Evolutionary conservation across 2,888 invertebrate species (phyloP), one percentile per base, ranked within the genome.

Genomic region (Calliphora vomitoria): DNA sequence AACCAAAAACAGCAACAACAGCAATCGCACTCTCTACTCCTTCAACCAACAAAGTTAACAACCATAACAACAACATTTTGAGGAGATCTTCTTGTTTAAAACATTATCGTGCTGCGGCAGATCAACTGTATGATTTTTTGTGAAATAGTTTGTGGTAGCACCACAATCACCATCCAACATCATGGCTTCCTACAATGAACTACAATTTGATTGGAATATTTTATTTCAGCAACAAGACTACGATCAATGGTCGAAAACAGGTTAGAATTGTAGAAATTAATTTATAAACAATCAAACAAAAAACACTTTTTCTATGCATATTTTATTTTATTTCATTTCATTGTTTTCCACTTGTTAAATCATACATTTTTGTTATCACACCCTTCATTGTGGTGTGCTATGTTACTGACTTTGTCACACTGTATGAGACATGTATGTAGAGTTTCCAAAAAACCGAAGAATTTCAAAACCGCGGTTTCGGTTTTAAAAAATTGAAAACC

Each of bases 121-220:
- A 50, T 60, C 35, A 69, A 60, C 31, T 60, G 13, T 35, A 74
- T 44, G 35, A 55, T 13, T 18, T 50, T 41, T 53, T 15, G 10
- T 62, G 62, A 25, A 71, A 80, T 62, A 58, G 25, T 50, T 38
- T 41, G 0, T 47, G 6, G 4, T n/a, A 69, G 25, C 25, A 25
- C 18, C 18, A 35, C 79, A 44, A 38, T 15, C 41, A 60, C 18
- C 15, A 47, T 68, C 50, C 18, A 64, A 20, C 31, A 62, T 5
- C 18, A 91, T 91, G 91, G 90, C 91, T 75, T 90, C 90, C 71
- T 88, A 91, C 78, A 89, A 90, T 79, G 91, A 91, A 84, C 81
- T 91, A 82, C 89, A 90, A 85, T 91, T 90, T 88, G 91, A 91
- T 85, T 91, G 91, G 91, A 89, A 82, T 87, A 89, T 90, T 75